These are phyloP conservation scores for Drosophila arawakana DNA, from an alignment of 1,140 invertebrate genomes.

Conservation along the genomic window DNA sequence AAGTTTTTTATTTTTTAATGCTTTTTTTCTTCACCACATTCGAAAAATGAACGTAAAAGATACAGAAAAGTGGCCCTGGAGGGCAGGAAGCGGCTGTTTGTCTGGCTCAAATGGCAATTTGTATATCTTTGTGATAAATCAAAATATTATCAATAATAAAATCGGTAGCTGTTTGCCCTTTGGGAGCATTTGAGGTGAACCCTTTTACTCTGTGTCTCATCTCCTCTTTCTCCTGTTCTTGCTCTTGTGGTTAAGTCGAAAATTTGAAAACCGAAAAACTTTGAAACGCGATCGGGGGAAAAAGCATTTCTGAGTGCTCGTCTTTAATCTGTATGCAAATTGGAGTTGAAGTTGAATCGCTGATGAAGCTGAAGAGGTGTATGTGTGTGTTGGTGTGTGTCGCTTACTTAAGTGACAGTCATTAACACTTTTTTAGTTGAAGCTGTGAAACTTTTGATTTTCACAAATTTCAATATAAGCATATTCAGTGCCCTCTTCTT, in stretches of 20 bases:
- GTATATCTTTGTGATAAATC: constrained; percentile 81
- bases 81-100: constrained; percentile 7
- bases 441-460: constrained; percentile 78
- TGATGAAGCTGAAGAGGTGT: constrained; percentile 67
- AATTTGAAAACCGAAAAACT: constrained; percentile 7
- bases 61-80: not conserved
- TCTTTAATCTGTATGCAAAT: constrained; percentile 81
- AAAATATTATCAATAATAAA: constrained; percentile 83
- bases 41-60: constrained; percentile 36
- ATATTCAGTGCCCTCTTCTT: not conserved
- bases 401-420: constrained; percentile 72
- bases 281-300: constrained; percentile 18
- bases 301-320: constrained; percentile 64
- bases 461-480: constrained; percentile 31
- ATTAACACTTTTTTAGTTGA: constrained; percentile 70
- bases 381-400: not conserved
- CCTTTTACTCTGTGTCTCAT: not conserved
- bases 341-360: constrained; percentile 65
- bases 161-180: constrained; percentile 82
- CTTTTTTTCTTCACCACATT: constrained; percentile 44
- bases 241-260: constrained; percentile 38
- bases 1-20: no score
- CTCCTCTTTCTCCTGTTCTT: constrained; percentile 59
- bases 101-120: constrained; percentile 62
- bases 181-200: constrained; percentile 59